Evolutionary conservation across 2,888 invertebrate genomes (phyloP).

Genomic region (Hybos culiciformis): DNA sequence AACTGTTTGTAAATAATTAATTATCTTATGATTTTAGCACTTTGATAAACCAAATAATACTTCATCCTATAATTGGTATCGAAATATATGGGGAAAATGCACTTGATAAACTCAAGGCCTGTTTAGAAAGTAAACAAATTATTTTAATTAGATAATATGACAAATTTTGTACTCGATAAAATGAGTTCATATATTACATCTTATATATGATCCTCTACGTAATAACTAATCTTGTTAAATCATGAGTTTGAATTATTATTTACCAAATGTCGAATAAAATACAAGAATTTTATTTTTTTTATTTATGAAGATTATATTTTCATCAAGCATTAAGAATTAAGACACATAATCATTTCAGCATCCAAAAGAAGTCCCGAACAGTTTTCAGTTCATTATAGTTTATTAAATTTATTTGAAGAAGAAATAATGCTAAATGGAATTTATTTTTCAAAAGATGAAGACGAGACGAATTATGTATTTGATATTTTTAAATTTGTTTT

Average conservation of each 20-base stretch:
- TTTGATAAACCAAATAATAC: conserved; percentile 24
- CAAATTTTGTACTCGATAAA: no score
- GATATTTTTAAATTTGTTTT: neutral
- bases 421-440: conserved; percentile 55
- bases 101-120: conserved; percentile 24
- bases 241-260: no score
- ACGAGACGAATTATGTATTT: conserved; percentile 40
- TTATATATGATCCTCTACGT: no score
- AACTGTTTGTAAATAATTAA: neutral
- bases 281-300: no score
- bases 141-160: no score
- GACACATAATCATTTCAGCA: no score
- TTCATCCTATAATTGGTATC: conserved; percentile 27
- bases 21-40: conserved; percentile 15
- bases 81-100: conserved; percentile 30
- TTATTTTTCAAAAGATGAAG: conserved; percentile 47
- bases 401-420: conserved; percentile 53
- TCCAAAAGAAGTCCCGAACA: no score
- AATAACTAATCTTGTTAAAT: no score
- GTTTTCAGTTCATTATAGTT: conserved; percentile 35
- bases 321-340: no score
- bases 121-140: conserved; percentile 19
- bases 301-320: no score
- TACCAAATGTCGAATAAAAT: no score
- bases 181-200: no score